A percentile compares a stretch with the other conserved stretches of the same genome.
phyloP scores from a whole-genome alignment of 2,113 vertebrate genomes.

The Entomyzon cyanotis region DNA sequence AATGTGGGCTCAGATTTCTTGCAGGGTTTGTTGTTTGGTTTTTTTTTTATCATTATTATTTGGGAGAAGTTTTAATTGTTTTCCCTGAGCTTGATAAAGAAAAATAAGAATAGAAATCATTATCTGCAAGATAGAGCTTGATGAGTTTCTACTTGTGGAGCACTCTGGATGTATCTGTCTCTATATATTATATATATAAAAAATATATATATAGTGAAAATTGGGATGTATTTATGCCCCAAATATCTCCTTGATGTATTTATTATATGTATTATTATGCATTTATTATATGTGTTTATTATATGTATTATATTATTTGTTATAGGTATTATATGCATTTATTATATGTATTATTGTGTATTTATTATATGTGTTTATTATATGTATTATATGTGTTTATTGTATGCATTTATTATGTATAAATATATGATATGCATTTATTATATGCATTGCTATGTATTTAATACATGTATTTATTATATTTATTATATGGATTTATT shows the following conservation, averaged over 20 bases:
- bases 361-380: background rate
- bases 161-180: background rate
- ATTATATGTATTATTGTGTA: background rate
- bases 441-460: background rate
- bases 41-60: background rate
- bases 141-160: background rate
- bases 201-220: background rate
- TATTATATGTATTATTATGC: background rate
- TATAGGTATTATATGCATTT: background rate
- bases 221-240: background rate
- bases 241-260: background rate
- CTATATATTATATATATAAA: background rate
- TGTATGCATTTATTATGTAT: background rate
- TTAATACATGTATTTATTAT: background rate
- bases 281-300: background rate
- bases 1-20: conserved; percentile 59
- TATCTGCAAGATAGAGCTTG: background rate
- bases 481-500: background rate
- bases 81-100: conserved; percentile 24
- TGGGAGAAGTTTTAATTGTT: conserved; percentile 47
- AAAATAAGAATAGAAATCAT: conserved; percentile 12
- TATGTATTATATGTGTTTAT: background rate
- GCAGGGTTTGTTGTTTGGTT: background rate
- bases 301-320: background rate
- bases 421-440: background rate